phyloP scores from a whole-genome alignment of 2,113 vertebrate genomes.

The Oncorhynchus masou region DNA sequence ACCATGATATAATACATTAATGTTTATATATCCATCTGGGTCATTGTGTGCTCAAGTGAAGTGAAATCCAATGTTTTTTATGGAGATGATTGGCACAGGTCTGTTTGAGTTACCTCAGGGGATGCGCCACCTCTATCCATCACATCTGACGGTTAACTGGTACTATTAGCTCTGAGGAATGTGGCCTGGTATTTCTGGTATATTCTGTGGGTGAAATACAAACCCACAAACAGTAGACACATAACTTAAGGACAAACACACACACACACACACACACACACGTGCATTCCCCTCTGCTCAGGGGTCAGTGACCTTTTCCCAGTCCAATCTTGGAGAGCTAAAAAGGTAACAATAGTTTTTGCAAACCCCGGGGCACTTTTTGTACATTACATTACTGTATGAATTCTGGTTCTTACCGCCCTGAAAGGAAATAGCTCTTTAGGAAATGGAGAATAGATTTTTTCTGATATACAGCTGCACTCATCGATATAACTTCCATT shows the following conservation, averaged over 20 bases:
- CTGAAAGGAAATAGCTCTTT: not conserved
- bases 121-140: not conserved
- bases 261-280: no score
- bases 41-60: not conserved
- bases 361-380: slow-evolving; percentile 32
- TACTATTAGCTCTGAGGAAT: not conserved
- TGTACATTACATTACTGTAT: not conserved
- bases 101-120: not conserved
- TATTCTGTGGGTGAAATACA: not conserved
- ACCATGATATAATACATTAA: not conserved
- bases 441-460: slow-evolving; percentile 42
- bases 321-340: slow-evolving; percentile 16
- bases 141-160: not conserved
- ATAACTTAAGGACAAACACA: no score
- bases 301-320: slow-evolving; percentile 51
- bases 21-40: not conserved
- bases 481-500: no score
- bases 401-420: slow-evolving; percentile 18
- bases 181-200: not conserved
- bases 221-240: not conserved
- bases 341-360: slow-evolving; percentile 20
- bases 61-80: not conserved
- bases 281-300: not conserved
- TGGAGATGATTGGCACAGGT: not conserved
- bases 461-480: slow-evolving; percentile 1